A percentile compares a stretch with the other conserved stretches of the same genome.
phyloP scores from a whole-genome alignment of 1,140 invertebrate genomes.

The Eufriesea mexicana region DNA sequence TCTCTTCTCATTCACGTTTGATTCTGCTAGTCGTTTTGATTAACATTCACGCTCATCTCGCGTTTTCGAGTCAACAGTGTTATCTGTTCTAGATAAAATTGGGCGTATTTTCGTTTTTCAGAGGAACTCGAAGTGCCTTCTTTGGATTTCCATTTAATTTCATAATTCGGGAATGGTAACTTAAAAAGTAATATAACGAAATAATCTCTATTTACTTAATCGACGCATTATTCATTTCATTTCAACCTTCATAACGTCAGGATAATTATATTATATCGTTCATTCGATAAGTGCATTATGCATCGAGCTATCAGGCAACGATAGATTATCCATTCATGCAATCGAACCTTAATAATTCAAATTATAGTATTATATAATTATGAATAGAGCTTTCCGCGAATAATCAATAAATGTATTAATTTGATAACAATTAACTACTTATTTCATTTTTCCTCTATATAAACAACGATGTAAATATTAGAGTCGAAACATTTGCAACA shows the following conservation, averaged over 20 bases:
- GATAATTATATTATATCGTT: neutral
- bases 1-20: neutral
- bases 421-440: too few relatives aligned
- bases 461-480: too few relatives aligned
- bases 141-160: neutral
- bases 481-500: too few relatives aligned
- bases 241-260: neutral
- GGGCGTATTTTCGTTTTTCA: neutral
- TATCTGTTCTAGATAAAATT: neutral
- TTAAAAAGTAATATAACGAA: neutral
- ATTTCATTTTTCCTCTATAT: too few relatives aligned
- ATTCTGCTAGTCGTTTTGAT: neutral
- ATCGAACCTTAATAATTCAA: neutral
- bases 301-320: neutral
- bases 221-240: too few relatives aligned
- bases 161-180: neutral
- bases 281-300: neutral
- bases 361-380: neutral
- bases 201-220: too few relatives aligned
- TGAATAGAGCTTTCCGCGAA: too few relatives aligned
- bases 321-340: neutral
- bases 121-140: neutral
- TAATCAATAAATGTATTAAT: neutral
- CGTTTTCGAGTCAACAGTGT: neutral
- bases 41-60: neutral